Percentiles rank a stretch among this genome's conserved stretches.
Conservation (phyloP, 37 sponge, comb jelly and placozoan species). For the Mnemiopsis leidyi region DNA sequence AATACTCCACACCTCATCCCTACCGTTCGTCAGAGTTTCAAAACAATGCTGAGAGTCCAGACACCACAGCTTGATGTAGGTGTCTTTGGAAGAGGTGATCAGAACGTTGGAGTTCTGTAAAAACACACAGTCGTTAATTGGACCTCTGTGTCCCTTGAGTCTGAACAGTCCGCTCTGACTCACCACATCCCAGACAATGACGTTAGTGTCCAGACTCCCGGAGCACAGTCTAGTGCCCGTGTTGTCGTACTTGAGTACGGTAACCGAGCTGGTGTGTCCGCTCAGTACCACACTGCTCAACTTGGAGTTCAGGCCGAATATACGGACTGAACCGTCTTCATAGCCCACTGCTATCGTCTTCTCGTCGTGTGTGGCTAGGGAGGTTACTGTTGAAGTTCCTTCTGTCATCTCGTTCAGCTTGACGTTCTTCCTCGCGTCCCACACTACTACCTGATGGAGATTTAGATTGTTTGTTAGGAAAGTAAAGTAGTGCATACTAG, state of each 20-base stretch:
- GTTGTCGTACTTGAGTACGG: conserved; percentile 72
- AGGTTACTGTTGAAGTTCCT: conserved; percentile 66
- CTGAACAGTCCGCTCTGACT: conserved; percentile 79
- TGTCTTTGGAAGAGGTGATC: conserved; percentile 88
- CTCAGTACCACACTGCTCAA: conserved; percentile 71
- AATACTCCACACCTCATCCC: conserved; percentile 74
- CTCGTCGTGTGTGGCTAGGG: conserved; percentile 63
- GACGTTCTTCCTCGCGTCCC: conserved; percentile 75
- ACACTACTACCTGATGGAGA: conserved; percentile 72
- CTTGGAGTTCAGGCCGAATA: conserved; percentile 66
- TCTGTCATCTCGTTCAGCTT: conserved; percentile 68
- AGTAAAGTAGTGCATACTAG: too few relatives aligned
- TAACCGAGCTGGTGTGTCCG: conserved; percentile 87
- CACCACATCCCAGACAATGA: conserved; percentile 92
- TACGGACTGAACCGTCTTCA: conserved; percentile 68
- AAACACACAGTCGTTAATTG: conserved; percentile 74
- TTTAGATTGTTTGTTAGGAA: too few relatives aligned
- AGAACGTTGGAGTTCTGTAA: conserved; percentile 67
- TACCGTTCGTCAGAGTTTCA: conserved; percentile 78
- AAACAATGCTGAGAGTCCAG: conserved; percentile 91
- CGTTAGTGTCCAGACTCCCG: conserved; percentile 83
- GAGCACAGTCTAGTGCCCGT: conserved; percentile 76
- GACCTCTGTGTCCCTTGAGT: conserved; percentile 88
- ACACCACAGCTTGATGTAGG: conserved; percentile 90
- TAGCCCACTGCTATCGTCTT: conserved; percentile 70